These are phyloP conservation scores for Megaceryle torquata DNA, from an alignment of 2,113 vertebrate species.

Conservation along the genomic window DNA sequence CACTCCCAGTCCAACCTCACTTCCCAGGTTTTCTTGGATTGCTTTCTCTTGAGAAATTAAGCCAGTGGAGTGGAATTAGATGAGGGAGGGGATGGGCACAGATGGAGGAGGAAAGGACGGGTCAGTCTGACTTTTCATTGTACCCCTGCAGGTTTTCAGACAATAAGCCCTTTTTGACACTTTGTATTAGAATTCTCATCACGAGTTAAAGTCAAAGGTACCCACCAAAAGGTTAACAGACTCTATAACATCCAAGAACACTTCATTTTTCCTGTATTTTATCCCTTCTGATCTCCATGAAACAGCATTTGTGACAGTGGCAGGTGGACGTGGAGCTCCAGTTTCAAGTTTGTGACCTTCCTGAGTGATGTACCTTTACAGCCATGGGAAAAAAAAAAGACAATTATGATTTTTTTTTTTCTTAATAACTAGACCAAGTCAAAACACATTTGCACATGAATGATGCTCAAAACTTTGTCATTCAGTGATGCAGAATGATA, in stretches of 20 bases:
- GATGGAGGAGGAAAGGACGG: fast-evolving
- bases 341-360: slow-evolving; percentile 99
- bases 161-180: background rate
- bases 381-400: background rate
- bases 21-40: background rate
- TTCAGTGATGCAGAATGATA: background rate
- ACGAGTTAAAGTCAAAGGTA: background rate
- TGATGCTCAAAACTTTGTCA: background rate
- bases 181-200: background rate
- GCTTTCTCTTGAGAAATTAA: background rate
- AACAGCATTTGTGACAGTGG: slow-evolving; percentile 96
- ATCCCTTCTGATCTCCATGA: slow-evolving; percentile 99
- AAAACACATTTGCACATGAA: background rate
- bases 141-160: background rate
- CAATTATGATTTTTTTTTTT: background rate
- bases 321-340: slow-evolving; percentile 93
- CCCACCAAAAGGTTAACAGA: slow-evolving; percentile 97
- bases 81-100: background rate
- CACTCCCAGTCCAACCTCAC: fast-evolving
- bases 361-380: slow-evolving; percentile 93
- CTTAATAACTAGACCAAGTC: background rate
- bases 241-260: slow-evolving; percentile 98
- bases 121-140: no score
- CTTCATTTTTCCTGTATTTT: slow-evolving; percentile 98
- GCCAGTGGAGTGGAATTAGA: background rate